Evolutionary conservation across 1,140 invertebrate species (phyloP).

Genomic region (Aphelinus certus): DNA sequence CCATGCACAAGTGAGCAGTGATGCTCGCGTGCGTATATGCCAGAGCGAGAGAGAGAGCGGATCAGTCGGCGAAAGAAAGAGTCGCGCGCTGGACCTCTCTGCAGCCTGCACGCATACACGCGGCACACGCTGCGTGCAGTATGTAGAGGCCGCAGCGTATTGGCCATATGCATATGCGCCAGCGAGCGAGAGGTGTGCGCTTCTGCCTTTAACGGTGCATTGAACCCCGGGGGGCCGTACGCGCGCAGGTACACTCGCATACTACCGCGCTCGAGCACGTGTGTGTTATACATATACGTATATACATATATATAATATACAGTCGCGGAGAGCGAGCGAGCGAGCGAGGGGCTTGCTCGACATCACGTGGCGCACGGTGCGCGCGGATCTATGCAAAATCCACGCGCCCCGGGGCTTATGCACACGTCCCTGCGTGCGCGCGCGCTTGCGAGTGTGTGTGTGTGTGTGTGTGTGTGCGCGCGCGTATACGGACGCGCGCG

Average conservation of each 20-base stretch:
- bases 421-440: no score
- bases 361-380: neutral
- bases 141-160: slow-evolving; percentile 28
- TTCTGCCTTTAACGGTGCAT: slow-evolving; percentile 50
- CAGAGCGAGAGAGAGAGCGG: no score
- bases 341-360: no score
- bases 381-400: neutral
- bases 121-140: slow-evolving; percentile 33
- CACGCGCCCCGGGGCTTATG: neutral
- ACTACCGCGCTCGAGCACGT: slow-evolving; percentile 42
- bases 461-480: no score
- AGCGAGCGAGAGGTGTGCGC: slow-evolving; percentile 48
- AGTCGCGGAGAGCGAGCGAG: slow-evolving; percentile 8
- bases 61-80: neutral
- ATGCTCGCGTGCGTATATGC: no score
- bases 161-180: no score
- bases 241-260: slow-evolving; percentile 47
- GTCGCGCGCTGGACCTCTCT: neutral
- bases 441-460: no score
- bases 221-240: slow-evolving; percentile 42
- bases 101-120: neutral
- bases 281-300: no score
- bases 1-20: slow-evolving; percentile 7
- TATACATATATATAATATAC: slow-evolving; percentile 24
- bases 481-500: no score